Evolutionary conservation across 2,113 vertebrate species (phyloP).

Genomic region (Phainopepla nitens): DNA sequence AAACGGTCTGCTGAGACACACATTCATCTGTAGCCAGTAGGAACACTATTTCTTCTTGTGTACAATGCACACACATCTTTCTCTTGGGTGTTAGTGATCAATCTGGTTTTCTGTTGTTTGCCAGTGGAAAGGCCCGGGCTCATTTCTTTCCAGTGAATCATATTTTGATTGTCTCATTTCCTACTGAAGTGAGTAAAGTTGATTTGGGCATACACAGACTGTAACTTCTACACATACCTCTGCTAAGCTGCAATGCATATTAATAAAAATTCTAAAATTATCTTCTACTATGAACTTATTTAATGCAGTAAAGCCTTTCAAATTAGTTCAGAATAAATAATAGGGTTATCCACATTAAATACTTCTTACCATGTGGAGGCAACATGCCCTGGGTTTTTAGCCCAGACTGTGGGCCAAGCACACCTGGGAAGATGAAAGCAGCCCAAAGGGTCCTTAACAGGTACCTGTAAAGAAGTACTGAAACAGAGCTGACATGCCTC

Average conservation of each 20-base stretch:
- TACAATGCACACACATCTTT: neutral
- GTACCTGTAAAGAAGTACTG: neutral
- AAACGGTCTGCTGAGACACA: neutral
- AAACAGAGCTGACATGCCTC: neutral
- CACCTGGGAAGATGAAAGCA: neutral
- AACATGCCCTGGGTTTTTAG: neutral
- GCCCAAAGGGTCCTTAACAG: neutral
- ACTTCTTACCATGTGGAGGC: neutral
- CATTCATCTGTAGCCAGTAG: neutral
- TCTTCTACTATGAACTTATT: neutral
- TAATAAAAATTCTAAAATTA: neutral
- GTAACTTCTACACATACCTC: neutral
- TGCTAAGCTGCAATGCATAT: neutral
- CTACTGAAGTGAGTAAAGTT: neutral
- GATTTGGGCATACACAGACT: neutral
- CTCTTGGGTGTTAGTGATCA: neutral
- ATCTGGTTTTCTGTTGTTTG: neutral
- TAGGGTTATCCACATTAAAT: neutral
- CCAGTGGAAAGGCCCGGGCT: slow-evolving; percentile 3
- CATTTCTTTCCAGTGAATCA: slow-evolving; percentile 22
- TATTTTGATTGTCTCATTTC: slow-evolving; percentile 17
- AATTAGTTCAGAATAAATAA: neutral
- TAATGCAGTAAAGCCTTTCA: neutral
- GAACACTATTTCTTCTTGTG: neutral
- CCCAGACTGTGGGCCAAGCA: neutral